Evolutionary conservation across 2,113 vertebrate genomes (phyloP), one percentile per base, ranked within the genome.

Genomic region (Actenoides lindsayi): DNA sequence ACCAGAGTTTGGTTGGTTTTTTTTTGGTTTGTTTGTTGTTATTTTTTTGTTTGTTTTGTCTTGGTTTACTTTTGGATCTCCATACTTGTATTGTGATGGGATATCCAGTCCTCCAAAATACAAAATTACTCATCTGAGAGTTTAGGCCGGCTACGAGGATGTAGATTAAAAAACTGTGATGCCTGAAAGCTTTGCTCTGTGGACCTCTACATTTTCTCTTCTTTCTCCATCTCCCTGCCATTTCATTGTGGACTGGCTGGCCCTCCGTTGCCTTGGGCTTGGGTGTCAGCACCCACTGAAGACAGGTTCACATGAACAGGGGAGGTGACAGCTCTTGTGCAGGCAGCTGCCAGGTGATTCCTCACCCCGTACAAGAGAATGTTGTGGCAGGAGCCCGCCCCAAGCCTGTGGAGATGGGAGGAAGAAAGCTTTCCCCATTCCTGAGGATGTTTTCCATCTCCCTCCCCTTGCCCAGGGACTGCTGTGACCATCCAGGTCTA

Each of bases 231-330:
- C 9, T 39, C 31, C 13, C 7, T 71, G 33, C 6, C 13, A 9
- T 20, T 57, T 46, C 39, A 12, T 7, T 21, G 24, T 16, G 13
- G 16, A 16, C 8, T 84, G 62, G 5, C 11, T 10, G 19, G 24
- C 20, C 24, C 11, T 44, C 13, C 0, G 0, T 13, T 62, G 31
- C 8, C 15, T 1, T 5, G 37, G 27, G 28, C 27, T 74, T 83
- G 48, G 30, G 23, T 30, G 18, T 65, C 56, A 80, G 21, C 23
- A 23, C 16, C 39, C 1, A 2, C 28, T 24, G 39, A 59, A n/a
- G 33, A 46, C 2, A 3, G 4, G 39, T 28, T 41, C 1, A 2
- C 1, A 1, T 24, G 19, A 62, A 46, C 9, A 33, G 10, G 8
- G 25, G 3, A 63, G 28, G 35, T 67, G 41, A 15, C 28, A 44